Percentiles rank a stretch among this genome's conserved stretches.
phyloP scores from a whole-genome alignment of 2,113 vertebrate genomes.

The Callocephalon fimbriatum region DNA sequence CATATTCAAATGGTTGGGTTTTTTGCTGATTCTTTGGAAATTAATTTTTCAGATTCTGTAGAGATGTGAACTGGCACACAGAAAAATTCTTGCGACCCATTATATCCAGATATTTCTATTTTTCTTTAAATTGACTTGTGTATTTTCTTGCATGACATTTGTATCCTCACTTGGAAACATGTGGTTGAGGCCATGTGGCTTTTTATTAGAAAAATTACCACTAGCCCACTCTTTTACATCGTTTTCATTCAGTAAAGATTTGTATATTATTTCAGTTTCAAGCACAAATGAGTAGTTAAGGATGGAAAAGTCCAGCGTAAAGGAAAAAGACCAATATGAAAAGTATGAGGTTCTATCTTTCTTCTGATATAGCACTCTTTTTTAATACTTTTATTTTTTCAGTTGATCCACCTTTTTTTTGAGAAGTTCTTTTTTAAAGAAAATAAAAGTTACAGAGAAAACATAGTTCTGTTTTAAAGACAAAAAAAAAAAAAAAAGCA shows the following conservation, averaged over 20 bases:
- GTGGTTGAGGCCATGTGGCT: not conserved
- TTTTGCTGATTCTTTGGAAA: not conserved
- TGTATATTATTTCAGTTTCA: not conserved
- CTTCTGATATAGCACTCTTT: not conserved
- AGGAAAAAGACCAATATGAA: not conserved
- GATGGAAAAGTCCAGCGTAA: not conserved
- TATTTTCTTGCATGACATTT: not conserved
- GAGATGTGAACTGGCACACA: not conserved
- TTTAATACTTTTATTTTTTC: not conserved
- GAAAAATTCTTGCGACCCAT: not conserved
- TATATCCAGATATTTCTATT: not conserved
- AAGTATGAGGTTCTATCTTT: not conserved
- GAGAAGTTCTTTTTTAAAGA: not conserved
- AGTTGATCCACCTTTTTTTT: not conserved
- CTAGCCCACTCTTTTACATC: not conserved
- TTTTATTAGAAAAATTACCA: not conserved
- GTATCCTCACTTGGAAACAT: not conserved
- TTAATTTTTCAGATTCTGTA: not conserved
- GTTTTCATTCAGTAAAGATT: not conserved
- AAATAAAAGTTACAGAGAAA: not conserved
- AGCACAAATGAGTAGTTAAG: not conserved
- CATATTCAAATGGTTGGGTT: accelerated
- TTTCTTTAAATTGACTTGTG: not conserved
- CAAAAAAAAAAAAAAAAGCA: not conserved
- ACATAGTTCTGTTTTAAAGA: not conserved